Base-by-base conservation (phyloP, 2,888 invertebrate genomes). In the Sesia bembeciformis region DNA sequence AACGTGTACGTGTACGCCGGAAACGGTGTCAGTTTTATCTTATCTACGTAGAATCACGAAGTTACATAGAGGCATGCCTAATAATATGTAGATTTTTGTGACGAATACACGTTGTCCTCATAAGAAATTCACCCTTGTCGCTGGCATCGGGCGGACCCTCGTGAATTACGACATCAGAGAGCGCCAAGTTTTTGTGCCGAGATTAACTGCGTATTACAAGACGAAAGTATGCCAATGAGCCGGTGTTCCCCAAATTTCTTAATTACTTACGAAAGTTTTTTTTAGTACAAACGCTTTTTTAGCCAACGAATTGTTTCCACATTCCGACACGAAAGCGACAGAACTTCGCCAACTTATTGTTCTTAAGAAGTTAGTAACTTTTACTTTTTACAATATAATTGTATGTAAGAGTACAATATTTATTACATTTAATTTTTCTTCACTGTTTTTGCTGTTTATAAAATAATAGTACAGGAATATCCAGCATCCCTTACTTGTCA, bases 121-220 rank as follows among this genome's bases (percentile, higher is more conserved):
- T 81, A 81, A 84, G 78, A 81, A 79, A 85, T 81, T 82, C 81
- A 78, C 79, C 78, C 79, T 75, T 77, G 78, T 79, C 76, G 70
- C 70, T 71, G 71, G 74, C 78, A 71, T 64, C 60, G 66, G 72
- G 75, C 73, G 74, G 74, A 71, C 69, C 66, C 65, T 67, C 65
- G 75, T 84, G 81, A 84, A 83, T 85, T 81, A 84, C 80, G 81
- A 80, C 82, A 76, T 80, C 74, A 71, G 68, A 72, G 70, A 72
- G 72, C 67, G 72, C 72, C 72, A 81, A 84, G 74, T 83, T 84
- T 83, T 84, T 84, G 71, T 72, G 74, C 73, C 64, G 74, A 83
- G 82, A 84, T 83, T 84, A 84, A 81, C 80, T 80, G 79, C 78
- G 80, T 83, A 78, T 80, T 83, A 84, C 81, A 81, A 78, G 79